Percentiles rank a stretch among this genome's conserved stretches.
Evolutionary conservation across 1,140 invertebrate genomes (phyloP).

Genomic region (Drosophila jambulina): DNA sequence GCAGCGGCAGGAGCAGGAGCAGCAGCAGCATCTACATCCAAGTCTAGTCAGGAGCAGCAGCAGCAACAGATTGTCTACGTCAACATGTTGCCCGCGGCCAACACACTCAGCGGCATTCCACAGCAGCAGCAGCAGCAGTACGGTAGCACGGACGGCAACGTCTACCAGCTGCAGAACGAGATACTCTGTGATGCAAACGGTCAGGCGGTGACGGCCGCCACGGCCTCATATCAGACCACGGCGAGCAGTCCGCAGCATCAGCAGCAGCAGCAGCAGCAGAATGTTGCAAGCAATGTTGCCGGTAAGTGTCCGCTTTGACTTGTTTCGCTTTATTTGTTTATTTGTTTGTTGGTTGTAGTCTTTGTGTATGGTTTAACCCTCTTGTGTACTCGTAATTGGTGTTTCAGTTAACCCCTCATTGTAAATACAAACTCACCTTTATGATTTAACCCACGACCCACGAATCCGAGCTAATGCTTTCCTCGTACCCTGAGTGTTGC

Average conservation of each 20-base stretch:
- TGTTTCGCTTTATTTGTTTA: slow-evolving; percentile 34
- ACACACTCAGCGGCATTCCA: slow-evolving; percentile 80
- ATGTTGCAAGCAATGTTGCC: slow-evolving; percentile 66
- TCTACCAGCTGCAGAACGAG: slow-evolving; percentile 81
- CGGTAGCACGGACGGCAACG: slow-evolving; percentile 71
- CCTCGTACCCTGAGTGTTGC: slow-evolving; percentile 26
- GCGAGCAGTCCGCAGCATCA: slow-evolving; percentile 61
- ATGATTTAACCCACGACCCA: slow-evolving; percentile 22
- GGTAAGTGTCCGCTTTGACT: slow-evolving; percentile 64
- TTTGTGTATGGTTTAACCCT: slow-evolving; percentile 56
- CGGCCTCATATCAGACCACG: slow-evolving; percentile 73
- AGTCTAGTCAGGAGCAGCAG: slow-evolving; percentile 68
- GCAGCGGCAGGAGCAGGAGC: slow-evolving; percentile 24
- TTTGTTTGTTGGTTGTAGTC: slow-evolving; percentile 65
- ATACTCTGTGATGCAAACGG: slow-evolving; percentile 81
- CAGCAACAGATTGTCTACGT: slow-evolving; percentile 63
- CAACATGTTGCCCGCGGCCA: slow-evolving; percentile 81
- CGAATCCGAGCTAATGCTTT: slow-evolving; percentile 35
- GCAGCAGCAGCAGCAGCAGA: slow-evolving; percentile 61
- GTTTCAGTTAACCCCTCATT: slow-evolving; percentile 44
- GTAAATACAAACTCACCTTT: slow-evolving; percentile 31
- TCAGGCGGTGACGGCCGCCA: slow-evolving; percentile 57
- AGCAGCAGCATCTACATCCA: slow-evolving; percentile 75
- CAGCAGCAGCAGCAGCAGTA: slow-evolving; percentile 67
- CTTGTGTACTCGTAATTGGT: slow-evolving; percentile 56